phyloP scores from a whole-genome alignment of 2,113 vertebrate genomes.

The Oncorhynchus mykiss region DNA sequence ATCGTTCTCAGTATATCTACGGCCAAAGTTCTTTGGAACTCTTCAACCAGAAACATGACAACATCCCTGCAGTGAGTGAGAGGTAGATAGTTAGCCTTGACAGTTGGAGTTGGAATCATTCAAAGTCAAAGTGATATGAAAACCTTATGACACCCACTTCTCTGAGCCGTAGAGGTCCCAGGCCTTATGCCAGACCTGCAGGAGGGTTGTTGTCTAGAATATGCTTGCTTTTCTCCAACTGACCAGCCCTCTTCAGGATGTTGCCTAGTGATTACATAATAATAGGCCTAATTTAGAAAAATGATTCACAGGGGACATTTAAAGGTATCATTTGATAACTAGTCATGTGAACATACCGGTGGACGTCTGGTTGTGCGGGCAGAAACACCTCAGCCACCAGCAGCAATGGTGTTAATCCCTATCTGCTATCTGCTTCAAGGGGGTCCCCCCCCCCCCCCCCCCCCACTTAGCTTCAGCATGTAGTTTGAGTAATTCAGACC shows the following conservation, averaged over 20 bases:
- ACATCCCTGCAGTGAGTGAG: slow-evolving; percentile 54
- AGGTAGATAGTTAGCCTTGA: background rate
- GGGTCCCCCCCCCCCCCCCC: slow-evolving; percentile 40
- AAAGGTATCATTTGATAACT: background rate
- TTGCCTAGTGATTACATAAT: slow-evolving; percentile 69
- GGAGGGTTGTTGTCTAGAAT: slow-evolving; percentile 85
- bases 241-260: slow-evolving; percentile 80
- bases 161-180: slow-evolving; percentile 89
- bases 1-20: slow-evolving; percentile 87
- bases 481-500: slow-evolving; percentile 88
- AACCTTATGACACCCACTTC: slow-evolving; percentile 66
- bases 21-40: slow-evolving; percentile 87
- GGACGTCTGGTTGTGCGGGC: slow-evolving; percentile 77
- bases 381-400: slow-evolving; percentile 90
- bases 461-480: too few species aligned
- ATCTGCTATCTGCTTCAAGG: slow-evolving; percentile 94
- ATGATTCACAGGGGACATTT: background rate
- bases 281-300: too few species aligned
- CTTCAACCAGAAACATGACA: slow-evolving; percentile 88
- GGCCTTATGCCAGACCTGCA: slow-evolving; percentile 81
- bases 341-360: slow-evolving; percentile 70
- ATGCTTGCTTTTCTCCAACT: slow-evolving; percentile 70
- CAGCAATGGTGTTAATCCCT: slow-evolving; percentile 78
- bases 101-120: too few species aligned
- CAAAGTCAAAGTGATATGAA: too few species aligned